These are phyloP conservation scores for Acleris holmiana DNA, from an alignment of 2,888 invertebrate species.

Conservation along the genomic window DNA sequence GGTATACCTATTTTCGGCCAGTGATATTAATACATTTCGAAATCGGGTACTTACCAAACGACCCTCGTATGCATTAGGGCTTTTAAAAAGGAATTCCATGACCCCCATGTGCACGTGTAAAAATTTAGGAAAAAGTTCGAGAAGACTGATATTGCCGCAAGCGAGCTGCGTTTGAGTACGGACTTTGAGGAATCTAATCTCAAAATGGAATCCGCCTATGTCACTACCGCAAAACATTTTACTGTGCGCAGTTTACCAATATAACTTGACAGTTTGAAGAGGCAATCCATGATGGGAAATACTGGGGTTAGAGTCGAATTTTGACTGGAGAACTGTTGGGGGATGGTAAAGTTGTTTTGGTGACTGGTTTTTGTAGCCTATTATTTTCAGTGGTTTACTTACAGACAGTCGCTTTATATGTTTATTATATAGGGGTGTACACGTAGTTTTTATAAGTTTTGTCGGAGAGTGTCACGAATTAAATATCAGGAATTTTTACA, in stretches of 20 bases:
- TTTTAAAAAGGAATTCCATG: no score
- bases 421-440: neutral
- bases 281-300: neutral
- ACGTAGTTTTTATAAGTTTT: no score
- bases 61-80: no score
- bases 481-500: no score
- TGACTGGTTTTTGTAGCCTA: slow-evolving; percentile 24
- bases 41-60: no score
- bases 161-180: slow-evolving; percentile 33
- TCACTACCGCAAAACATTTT: slow-evolving; percentile 36
- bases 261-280: slow-evolving; percentile 1
- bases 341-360: neutral
- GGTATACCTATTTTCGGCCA: no score
- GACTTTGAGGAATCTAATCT: slow-evolving; percentile 40
- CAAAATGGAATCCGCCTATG: slow-evolving; percentile 36
- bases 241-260: slow-evolving; percentile 12
- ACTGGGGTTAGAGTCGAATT: neutral
- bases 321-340: neutral
- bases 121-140: slow-evolving; percentile 12
- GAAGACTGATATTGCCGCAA: neutral
- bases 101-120: no score
- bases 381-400: slow-evolving; percentile 32
- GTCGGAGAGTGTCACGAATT: no score
- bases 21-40: no score
- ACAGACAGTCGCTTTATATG: slow-evolving; percentile 24